These are phyloP conservation scores for Eucera pruinosa DNA, from an alignment of 2,888 invertebrate genomes.

Conservation along the genomic window DNA sequence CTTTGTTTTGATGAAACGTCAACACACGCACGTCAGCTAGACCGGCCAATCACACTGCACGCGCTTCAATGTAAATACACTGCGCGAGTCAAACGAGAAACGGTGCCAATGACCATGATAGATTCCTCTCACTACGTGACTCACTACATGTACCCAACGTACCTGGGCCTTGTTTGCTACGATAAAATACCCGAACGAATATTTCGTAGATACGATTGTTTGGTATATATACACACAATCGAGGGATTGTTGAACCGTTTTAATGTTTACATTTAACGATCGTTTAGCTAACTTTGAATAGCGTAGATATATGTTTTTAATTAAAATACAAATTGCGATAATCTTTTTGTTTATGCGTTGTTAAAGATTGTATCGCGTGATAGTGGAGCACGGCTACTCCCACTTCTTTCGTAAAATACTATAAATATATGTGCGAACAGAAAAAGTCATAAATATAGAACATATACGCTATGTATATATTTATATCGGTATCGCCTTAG, in stretches of 20 bases:
- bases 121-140: slow-evolving; percentile 38
- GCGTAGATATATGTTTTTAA: neutral
- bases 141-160: slow-evolving; percentile 25
- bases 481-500: too few species aligned
- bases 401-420: neutral
- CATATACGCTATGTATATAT: neutral
- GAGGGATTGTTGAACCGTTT: too few species aligned
- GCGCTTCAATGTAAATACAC: slow-evolving; percentile 71
- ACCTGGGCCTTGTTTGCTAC: neutral
- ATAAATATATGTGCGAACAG: neutral
- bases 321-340: neutral
- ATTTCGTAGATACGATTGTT: neutral
- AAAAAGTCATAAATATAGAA: neutral
- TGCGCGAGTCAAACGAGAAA: slow-evolving; percentile 55
- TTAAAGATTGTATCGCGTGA: neutral
- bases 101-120: slow-evolving; percentile 25
- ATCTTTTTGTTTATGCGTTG: neutral
- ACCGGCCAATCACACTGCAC: slow-evolving; percentile 70
- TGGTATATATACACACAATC: too few species aligned
- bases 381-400: neutral
- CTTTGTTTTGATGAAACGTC: slow-evolving; percentile 83
- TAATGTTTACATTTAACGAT: neutral
- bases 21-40: slow-evolving; percentile 75
- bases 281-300: too few species aligned
- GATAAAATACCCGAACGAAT: neutral